A percentile compares a stretch with the other conserved stretches of the same genome.
Conservation (phyloP, 2,888 invertebrate genomes). For the Agrotis segetum region DNA sequence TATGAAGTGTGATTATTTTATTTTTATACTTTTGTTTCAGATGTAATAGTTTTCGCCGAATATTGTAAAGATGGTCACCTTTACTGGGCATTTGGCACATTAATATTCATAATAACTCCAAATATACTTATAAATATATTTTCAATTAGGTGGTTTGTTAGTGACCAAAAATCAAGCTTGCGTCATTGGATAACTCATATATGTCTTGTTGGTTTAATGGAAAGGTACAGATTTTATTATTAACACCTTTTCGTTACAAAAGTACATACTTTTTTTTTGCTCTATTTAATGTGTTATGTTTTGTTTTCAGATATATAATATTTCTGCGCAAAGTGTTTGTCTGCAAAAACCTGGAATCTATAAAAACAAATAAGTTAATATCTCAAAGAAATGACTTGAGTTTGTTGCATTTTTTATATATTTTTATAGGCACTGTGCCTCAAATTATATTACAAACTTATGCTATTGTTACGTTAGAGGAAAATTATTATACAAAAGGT, state of each 20-base stretch:
- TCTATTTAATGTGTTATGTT: conserved; percentile 56
- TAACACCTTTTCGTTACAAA: background rate
- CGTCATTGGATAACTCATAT: conserved; percentile 90
- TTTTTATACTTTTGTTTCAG: conserved; percentile 78
- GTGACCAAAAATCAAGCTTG: conserved; percentile 83
- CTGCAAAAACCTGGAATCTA: conserved; percentile 87
- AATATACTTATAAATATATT: conserved; percentile 91
- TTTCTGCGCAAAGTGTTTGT: conserved; percentile 89
- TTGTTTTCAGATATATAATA: conserved; percentile 87
- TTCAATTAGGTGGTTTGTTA: conserved; percentile 91
- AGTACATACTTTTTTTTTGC: background rate
- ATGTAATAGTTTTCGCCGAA: conserved; percentile 90
- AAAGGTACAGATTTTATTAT: conserved; percentile 84
- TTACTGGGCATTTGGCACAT: conserved; percentile 90
- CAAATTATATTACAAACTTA: conserved; percentile 94
- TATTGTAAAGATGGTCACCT: conserved; percentile 90
- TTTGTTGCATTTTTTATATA: conserved; percentile 93
- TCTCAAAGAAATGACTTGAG: conserved; percentile 93
- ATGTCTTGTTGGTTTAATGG: conserved; percentile 89
- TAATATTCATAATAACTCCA: conserved; percentile 89
- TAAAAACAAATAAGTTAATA: conserved; percentile 89
- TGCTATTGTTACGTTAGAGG: conserved; percentile 91
- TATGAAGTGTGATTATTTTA: background rate
- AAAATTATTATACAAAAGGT: conserved; percentile 92
- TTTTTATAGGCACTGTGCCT: conserved; percentile 94